phyloP scores from a whole-genome alignment of 2,113 vertebrate species.

The Rhadina sibilatrix region DNA sequence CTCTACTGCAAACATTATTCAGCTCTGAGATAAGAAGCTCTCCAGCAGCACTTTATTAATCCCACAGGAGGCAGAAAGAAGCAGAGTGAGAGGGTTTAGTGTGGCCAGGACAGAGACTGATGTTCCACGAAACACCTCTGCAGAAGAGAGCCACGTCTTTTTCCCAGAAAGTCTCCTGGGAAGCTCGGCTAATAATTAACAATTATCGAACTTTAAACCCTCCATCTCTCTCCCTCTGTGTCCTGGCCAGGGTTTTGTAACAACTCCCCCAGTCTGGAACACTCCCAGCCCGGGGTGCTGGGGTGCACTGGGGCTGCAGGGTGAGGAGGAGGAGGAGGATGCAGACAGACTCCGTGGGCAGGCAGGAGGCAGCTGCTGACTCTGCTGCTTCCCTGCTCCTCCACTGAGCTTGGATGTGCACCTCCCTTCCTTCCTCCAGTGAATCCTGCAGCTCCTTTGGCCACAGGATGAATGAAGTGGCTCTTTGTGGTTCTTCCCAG shows the following conservation, averaged over 20 bases:
- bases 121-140: background rate
- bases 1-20: slow-evolving; percentile 10
- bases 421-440: background rate
- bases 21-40: slow-evolving; percentile 37
- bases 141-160: background rate
- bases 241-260: background rate
- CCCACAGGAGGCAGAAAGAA: slow-evolving; percentile 30
- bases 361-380: background rate
- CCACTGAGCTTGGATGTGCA: background rate
- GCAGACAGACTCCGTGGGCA: background rate
- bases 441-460: background rate
- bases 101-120: slow-evolving; percentile 22
- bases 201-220: slow-evolving; percentile 9
- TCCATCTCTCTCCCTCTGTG: background rate
- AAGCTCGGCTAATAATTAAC: slow-evolving; percentile 36
- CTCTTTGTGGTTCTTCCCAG: background rate
- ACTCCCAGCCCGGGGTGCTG: background rate
- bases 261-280: background rate
- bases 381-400: background rate
- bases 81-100: background rate
- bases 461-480: background rate
- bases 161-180: background rate
- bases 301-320: background rate
- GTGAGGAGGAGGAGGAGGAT: background rate
- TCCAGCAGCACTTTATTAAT: slow-evolving; percentile 56